A percentile compares a stretch with the other conserved stretches of the same genome.
Conservation (phyloP, 1,140 invertebrate genomes). For the Agrypnia vestita region DNA sequence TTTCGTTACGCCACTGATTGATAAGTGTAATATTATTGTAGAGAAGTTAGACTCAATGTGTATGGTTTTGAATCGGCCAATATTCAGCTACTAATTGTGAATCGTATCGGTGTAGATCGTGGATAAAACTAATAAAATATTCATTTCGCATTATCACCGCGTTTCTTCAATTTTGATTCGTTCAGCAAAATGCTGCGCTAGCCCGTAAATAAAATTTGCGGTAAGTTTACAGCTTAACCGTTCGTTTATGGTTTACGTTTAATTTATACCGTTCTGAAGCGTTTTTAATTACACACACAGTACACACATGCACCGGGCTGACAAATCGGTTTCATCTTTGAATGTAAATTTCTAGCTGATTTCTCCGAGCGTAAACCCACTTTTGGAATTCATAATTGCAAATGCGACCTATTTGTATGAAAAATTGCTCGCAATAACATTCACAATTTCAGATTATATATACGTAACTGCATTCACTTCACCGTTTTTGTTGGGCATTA, state of each 20-base stretch:
- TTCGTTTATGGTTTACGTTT: neutral
- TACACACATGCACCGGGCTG: neutral
- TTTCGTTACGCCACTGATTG: too few species aligned
- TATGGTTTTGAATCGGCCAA: too few species aligned
- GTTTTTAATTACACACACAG: neutral
- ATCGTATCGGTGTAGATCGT: too few species aligned
- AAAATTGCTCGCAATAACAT: constrained; percentile 4
- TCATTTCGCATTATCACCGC: too few species aligned
- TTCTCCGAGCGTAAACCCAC: constrained; percentile 19
- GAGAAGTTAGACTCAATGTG: too few species aligned
- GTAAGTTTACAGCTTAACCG: neutral
- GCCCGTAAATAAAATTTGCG: neutral
- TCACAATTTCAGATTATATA: constrained; percentile 1
- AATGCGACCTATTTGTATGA: constrained; percentile 13
- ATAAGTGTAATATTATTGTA: too few species aligned
- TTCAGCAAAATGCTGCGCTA: too few species aligned
- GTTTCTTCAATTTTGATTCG: too few species aligned
- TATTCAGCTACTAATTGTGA: too few species aligned
- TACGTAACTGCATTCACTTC: neutral
- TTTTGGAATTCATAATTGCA: constrained; percentile 17
- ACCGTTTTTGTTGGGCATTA: too few species aligned
- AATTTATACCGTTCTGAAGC: neutral
- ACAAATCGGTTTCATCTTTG: constrained; percentile 17
- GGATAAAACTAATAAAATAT: too few species aligned
- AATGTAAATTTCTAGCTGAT: constrained; percentile 27